A percentile compares a stretch with the other conserved stretches of the same genome.
Conservation (phyloP, 2,888 invertebrate species). For the Neria commutata region DNA sequence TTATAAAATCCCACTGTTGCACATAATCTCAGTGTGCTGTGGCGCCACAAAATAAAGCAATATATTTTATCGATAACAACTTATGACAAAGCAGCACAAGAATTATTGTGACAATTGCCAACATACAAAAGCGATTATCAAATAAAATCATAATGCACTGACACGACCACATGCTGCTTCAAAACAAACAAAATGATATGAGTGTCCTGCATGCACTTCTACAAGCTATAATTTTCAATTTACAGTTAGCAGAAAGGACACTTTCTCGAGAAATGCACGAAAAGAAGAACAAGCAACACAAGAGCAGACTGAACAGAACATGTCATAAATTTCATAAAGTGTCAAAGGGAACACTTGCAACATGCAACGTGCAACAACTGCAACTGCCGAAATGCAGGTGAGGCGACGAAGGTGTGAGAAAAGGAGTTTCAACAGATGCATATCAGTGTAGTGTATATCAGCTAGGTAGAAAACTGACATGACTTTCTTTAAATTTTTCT, state of each 20-base stretch:
- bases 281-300: conserved; percentile 30
- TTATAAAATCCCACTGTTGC: conserved; percentile 26
- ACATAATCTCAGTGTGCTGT: conserved; percentile 9
- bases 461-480: no score
- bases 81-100: neutral
- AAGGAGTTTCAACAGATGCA: conserved; percentile 6
- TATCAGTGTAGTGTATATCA: neutral
- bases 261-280: conserved; percentile 15
- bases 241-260: conserved; percentile 38
- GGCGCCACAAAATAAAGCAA: conserved; percentile 24
- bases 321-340: conserved; percentile 58
- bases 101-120: conserved; percentile 12
- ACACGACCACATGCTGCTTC: neutral
- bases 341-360: conserved; percentile 48
- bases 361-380: conserved; percentile 11
- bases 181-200: neutral
- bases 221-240: no score
- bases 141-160: neutral
- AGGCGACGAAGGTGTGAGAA: conserved; percentile 20
- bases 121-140: neutral
- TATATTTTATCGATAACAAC: conserved; percentile 12
- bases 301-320: conserved; percentile 32
- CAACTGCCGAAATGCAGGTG: conserved; percentile 28
- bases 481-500: neutral
- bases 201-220: conserved; percentile 33